Evolutionary conservation across 1,140 invertebrate genomes (phyloP).

Genomic region (Zaprionus vittiger): DNA sequence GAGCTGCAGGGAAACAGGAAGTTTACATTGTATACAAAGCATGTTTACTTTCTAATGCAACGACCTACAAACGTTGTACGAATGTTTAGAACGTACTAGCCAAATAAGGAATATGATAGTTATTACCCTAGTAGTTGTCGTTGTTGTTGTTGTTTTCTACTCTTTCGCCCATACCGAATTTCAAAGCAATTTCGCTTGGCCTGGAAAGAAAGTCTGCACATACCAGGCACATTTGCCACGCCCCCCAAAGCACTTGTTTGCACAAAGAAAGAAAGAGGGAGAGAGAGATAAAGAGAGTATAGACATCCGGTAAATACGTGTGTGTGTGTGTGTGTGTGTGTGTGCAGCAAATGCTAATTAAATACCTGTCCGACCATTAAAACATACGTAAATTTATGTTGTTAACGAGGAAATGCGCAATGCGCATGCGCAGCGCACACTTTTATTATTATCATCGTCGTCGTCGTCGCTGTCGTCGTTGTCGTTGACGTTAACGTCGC

Average conservation of each 20-base stretch:
- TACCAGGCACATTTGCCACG: slow-evolving; percentile 20
- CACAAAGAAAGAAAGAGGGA: not conserved
- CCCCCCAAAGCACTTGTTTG: slow-evolving; percentile 31
- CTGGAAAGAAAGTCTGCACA: slow-evolving; percentile 28
- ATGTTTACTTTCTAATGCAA: slow-evolving; percentile 27
- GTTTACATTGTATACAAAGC: slow-evolving; percentile 10
- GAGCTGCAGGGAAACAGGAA: slow-evolving; percentile 28
- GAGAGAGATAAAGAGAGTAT: not conserved
- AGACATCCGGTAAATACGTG: slow-evolving; percentile 61
- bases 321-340: slow-evolving; percentile 22
- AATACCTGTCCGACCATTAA: slow-evolving; percentile 80
- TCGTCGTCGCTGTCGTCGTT: slow-evolving; percentile 38
- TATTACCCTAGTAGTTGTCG: not conserved
- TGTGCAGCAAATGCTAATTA: slow-evolving; percentile 73
- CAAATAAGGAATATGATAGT: not conserved
- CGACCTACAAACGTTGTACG: not conserved
- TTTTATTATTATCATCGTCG: slow-evolving; percentile 76
- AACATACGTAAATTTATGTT: slow-evolving; percentile 82
- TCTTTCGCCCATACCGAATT: slow-evolving; percentile 13
- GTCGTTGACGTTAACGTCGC: slow-evolving; percentile 42
- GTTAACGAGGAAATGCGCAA: slow-evolving; percentile 79
- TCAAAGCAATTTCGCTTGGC: slow-evolving; percentile 16
- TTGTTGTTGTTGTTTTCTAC: not conserved
- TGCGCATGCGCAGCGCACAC: slow-evolving; percentile 68
- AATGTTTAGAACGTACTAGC: slow-evolving; percentile 1